These are phyloP conservation scores for Elysia crispata DNA, from an alignment of 2,888 invertebrate genomes.

Conservation along the genomic window DNA sequence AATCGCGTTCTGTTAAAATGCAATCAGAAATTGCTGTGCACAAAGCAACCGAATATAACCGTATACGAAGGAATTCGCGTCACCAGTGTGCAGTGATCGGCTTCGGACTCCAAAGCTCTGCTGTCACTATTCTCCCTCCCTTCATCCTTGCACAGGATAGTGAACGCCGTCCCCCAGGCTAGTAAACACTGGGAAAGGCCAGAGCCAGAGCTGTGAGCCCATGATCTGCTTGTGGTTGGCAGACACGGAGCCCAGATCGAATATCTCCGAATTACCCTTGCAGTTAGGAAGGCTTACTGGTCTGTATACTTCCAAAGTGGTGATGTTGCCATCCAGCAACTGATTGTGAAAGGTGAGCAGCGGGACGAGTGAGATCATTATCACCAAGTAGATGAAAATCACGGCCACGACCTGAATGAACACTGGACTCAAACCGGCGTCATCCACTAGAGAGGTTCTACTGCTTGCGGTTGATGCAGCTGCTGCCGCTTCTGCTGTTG, in stretches of 20 bases:
- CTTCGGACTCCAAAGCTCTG: too few species aligned
- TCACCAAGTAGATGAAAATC: neutral
- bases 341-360: conserved; percentile 24
- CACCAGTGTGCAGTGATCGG: too few species aligned
- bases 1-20: too few species aligned
- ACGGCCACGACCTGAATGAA: conserved; percentile 15
- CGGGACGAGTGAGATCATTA: conserved; percentile 11
- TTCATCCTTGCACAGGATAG: conserved; percentile 3
- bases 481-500: neutral
- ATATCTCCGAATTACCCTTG: neutral
- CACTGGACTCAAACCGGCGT: neutral
- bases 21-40: too few species aligned
- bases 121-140: too few species aligned
- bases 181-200: conserved; percentile 33
- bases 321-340: neutral
- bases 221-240: conserved; percentile 6
- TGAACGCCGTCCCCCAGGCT: conserved; percentile 26
- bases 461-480: neutral
- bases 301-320: conserved; percentile 28
- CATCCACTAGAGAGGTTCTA: neutral
- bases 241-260: neutral
- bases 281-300: conserved; percentile 12
- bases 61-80: too few species aligned
- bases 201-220: neutral
- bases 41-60: too few species aligned